A percentile compares a stretch with the other conserved stretches of the same genome.
Conservation (phyloP, 2,797 vertebrate genomes). For the Acridotheres tristis region DNA sequence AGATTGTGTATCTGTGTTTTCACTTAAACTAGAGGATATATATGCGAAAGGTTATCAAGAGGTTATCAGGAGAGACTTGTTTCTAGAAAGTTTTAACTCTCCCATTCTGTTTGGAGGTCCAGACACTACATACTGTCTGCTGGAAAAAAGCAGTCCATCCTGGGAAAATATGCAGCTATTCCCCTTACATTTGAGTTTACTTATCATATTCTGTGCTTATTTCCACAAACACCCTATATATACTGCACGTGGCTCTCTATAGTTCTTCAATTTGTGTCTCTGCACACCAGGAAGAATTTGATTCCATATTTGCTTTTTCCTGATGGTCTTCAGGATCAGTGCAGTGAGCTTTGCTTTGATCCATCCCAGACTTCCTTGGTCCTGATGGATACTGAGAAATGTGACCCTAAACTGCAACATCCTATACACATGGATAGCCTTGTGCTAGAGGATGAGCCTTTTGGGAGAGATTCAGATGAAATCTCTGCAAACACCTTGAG, state of each 20-base stretch:
- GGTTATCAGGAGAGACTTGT: not conserved
- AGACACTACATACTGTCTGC: not conserved
- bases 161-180: not conserved
- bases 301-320: not conserved
- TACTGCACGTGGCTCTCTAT: not conserved
- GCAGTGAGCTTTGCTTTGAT: not conserved
- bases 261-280: not conserved
- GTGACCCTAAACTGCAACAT: not conserved
- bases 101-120: not conserved
- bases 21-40: not conserved
- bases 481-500: not conserved
- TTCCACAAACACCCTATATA: not conserved
- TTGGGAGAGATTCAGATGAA: not conserved
- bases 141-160: not conserved
- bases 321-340: not conserved
- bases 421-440: not conserved
- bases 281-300: not conserved
- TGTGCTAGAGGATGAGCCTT: not conserved
- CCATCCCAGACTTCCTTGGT: not conserved
- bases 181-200: not conserved
- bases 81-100: not conserved
- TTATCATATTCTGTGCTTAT: not conserved
- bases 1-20: not conserved
- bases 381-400: not conserved
- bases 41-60: accelerated